These are phyloP conservation scores for Leptopilina myrica DNA, from an alignment of 2,888 invertebrate species.

Conservation along the genomic window DNA sequence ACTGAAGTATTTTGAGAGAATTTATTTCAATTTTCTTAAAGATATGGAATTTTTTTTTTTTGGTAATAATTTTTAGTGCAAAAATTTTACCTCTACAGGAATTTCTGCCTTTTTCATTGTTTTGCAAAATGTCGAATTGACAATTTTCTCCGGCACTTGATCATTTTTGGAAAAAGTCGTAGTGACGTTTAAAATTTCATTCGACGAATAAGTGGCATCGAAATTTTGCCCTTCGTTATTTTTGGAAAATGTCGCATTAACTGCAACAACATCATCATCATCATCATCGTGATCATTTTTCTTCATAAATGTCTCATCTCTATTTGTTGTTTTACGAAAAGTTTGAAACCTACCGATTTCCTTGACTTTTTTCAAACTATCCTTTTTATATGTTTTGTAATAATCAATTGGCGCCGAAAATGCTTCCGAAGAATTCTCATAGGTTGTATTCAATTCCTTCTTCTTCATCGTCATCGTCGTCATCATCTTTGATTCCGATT, in stretches of 20 bases:
- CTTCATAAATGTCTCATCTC: constrained; percentile 46
- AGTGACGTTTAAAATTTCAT: background rate
- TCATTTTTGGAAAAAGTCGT: background rate
- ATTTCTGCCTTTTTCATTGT: constrained; percentile 9
- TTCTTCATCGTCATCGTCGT: too few species aligned
- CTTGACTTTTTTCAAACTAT: constrained; percentile 42
- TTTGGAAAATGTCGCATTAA: constrained; percentile 21
- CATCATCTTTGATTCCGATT: constrained; percentile 44
- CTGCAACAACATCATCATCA: background rate
- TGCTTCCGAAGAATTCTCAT: constrained; percentile 18
- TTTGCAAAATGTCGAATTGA: constrained; percentile 41
- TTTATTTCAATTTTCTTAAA: too few species aligned
- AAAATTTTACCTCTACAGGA: background rate
- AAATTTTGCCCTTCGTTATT: background rate
- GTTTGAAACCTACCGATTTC: constrained; percentile 62
- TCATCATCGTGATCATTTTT: background rate
- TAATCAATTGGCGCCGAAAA: constrained; percentile 3
- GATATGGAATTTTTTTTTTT: too few species aligned
- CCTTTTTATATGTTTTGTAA: constrained; percentile 67
- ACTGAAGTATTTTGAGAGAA: too few species aligned
- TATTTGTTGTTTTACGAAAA: constrained; percentile 50
- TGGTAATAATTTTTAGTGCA: too few species aligned
- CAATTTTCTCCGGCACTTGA: background rate
- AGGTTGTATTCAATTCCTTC: constrained; percentile 43
- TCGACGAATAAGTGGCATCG: background rate